Conservation (phyloP, 2,888 invertebrate species). For the Dryococelus australis region DNA sequence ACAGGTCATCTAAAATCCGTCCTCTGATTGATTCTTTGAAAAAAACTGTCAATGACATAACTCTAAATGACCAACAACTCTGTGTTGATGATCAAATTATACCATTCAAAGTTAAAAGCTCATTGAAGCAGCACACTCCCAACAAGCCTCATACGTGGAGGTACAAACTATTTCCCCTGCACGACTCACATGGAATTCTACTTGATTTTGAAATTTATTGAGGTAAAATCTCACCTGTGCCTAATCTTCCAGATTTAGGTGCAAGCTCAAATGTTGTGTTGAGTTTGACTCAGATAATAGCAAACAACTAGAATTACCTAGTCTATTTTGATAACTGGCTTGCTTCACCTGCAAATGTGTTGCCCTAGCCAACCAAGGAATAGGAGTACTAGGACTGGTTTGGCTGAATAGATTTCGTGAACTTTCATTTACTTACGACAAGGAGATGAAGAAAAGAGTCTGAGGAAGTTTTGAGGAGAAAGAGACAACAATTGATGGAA, state of each 20-base stretch:
- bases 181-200: background rate
- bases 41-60: background rate
- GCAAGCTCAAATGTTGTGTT: background rate
- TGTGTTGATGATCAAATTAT: background rate
- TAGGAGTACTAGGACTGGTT: background rate
- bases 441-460: slow-evolving; percentile 31
- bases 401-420: background rate
- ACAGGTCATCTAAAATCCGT: background rate
- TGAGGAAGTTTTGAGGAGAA: slow-evolving; percentile 34
- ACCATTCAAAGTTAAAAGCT: background rate
- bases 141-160: background rate
- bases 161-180: background rate
- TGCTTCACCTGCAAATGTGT: background rate
- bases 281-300: background rate
- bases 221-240: background rate
- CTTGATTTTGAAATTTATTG: background rate
- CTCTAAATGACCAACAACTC: background rate
- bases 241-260: slow-evolving; percentile 3
- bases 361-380: background rate
- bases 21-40: background rate
- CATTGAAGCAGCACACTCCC: background rate
- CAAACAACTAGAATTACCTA: background rate
- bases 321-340: background rate
- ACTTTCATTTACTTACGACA: background rate
- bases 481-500: slow-evolving; percentile 30